Evolutionary conservation across 2,113 vertebrate genomes (phyloP).

Genomic region (Calypte anna): DNA sequence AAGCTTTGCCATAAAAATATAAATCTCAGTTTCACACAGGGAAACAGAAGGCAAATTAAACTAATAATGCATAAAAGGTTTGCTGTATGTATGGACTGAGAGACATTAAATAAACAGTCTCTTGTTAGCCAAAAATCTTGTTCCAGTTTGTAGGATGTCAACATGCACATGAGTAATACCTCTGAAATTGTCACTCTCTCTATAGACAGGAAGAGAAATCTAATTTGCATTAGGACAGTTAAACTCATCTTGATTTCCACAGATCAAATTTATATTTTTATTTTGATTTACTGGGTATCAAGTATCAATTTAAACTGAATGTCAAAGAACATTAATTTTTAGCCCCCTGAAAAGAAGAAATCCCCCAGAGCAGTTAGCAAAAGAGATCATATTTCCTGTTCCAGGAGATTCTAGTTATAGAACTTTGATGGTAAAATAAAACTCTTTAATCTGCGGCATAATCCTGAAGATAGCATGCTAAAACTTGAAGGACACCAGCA

Average conservation of each 20-base stretch:
- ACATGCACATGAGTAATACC: neutral
- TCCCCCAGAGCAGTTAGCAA: slow-evolving; percentile 12
- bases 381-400: slow-evolving; percentile 43
- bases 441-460: slow-evolving; percentile 48
- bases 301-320: slow-evolving; percentile 13
- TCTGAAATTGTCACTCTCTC: slow-evolving; percentile 4
- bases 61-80: neutral
- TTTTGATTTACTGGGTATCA: slow-evolving; percentile 52
- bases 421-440: slow-evolving; percentile 37
- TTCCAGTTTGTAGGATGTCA: slow-evolving; percentile 1
- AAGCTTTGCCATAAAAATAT: neutral
- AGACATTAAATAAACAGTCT: slow-evolving; percentile 1
- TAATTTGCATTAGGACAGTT: slow-evolving; percentile 30
- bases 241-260: slow-evolving; percentile 45
- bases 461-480: slow-evolving; percentile 47
- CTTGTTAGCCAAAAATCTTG: neutral
- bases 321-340: slow-evolving; percentile 47
- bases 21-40: neutral
- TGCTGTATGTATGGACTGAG: neutral
- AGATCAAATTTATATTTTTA: slow-evolving; percentile 39
- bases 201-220: slow-evolving; percentile 42
- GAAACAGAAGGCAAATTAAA: slow-evolving; percentile 23
- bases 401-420: neutral
- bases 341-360: slow-evolving; percentile 15
- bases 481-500: slow-evolving; percentile 54